Percentiles rank a stretch among this genome's conserved stretches.
Evolutionary conservation across 2,888 invertebrate species (phyloP).

Genomic region (Ommatoiulus sabulosus): DNA sequence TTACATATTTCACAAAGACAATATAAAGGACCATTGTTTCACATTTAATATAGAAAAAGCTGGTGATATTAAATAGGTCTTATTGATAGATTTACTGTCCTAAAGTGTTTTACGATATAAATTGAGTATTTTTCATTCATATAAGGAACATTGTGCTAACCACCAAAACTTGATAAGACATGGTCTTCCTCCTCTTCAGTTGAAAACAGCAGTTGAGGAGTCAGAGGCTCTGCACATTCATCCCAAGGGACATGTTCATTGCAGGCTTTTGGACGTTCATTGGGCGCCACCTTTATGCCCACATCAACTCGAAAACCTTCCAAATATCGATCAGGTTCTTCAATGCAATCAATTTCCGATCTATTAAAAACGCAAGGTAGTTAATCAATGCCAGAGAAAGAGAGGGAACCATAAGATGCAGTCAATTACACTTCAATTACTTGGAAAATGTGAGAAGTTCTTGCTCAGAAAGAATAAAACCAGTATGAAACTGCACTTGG

Average conservation of each 20-base stretch:
- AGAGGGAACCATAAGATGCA: background rate
- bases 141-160: background rate
- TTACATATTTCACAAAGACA: too few species aligned
- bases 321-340: slow-evolving; percentile 74
- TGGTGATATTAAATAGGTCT: too few species aligned
- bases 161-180: slow-evolving; percentile 85
- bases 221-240: slow-evolving; percentile 63
- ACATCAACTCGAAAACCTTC: slow-evolving; percentile 78
- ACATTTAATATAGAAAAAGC: too few species aligned
- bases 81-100: background rate
- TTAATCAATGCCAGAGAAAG: background rate
- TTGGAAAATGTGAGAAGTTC: slow-evolving; percentile 80
- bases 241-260: slow-evolving; percentile 61
- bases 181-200: slow-evolving; percentile 85
- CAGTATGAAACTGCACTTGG: slow-evolving; percentile 89
- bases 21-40: too few species aligned
- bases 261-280: slow-evolving; percentile 69
- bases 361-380: slow-evolving; percentile 66
- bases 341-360: slow-evolving; percentile 83
- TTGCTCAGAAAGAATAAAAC: slow-evolving; percentile 81
- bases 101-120: background rate
- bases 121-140: background rate
- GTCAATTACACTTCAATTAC: slow-evolving; percentile 66
- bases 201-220: slow-evolving; percentile 77
- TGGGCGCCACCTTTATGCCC: slow-evolving; percentile 79